Evolutionary conservation across 2,797 vertebrate genomes (phyloP), one percentile per base, ranked within the genome.

Genomic region (Sebastes reedi): DNA sequence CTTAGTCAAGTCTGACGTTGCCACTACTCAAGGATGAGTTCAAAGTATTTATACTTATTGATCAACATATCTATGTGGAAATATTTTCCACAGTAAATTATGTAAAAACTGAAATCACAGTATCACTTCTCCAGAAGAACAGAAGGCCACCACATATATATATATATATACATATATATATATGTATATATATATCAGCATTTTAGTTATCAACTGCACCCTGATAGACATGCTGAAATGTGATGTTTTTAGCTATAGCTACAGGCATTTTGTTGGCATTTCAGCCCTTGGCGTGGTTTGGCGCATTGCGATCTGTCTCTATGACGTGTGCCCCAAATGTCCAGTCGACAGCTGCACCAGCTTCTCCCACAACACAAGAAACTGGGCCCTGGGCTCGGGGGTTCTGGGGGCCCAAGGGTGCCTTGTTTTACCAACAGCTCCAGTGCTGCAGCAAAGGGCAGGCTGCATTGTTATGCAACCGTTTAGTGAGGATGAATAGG

Each of bases 391-490:
- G 68, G 54, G 81, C 72, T 85, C 56, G 32, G 27, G 39, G 81
- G 68, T 59, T 81, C 73, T 83, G 79, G 87, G 80, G 93, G 89
- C 90, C 91, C 71, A 64, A 85, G 89, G 90, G 85, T 85, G 72
- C 87, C 87, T 89, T 95, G 93, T 95, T 96, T 93, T 94, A 94
- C 93, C 92, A 95, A 92, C 91, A 93, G 85, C 84, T 89, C 82
- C 70, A 65, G 79, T 82, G 59, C 89, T 84, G 65, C 60, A 65
- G 87, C 85, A 90, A 92, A 93, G 90, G 88, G 79, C 90, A 77
- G 87, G 78, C 77, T 7, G 66, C 81, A 91, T 95, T 95, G 92
- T 96, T 95, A 95, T 91, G 90, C 91, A 94, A 95, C 93, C 91
- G 79, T 94, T 93, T 92, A 89, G 86, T 42, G 42, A 77, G 79